A percentile compares a stretch with the other conserved stretches of the same genome.
Evolutionary conservation across 1,140 invertebrate genomes (phyloP).

Genomic region (Bradynema listronoti): DNA sequence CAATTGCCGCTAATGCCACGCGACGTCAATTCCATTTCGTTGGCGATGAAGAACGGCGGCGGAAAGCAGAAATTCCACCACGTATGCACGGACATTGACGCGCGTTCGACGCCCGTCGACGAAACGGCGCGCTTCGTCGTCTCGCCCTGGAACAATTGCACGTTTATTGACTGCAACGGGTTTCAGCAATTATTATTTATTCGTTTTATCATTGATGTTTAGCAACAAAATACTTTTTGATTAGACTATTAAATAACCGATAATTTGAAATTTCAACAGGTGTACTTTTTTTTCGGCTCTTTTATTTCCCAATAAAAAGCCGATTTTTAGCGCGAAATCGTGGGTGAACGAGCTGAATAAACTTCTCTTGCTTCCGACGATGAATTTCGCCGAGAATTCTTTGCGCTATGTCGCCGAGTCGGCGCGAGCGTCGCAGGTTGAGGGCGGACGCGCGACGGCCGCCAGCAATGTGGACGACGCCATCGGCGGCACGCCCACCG

Average conservation of each 20-base stretch:
- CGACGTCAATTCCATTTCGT: slow-evolving; percentile 34
- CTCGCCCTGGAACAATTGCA: slow-evolving; percentile 31
- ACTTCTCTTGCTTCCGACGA: slow-evolving; percentile 13
- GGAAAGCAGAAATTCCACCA: slow-evolving; percentile 43
- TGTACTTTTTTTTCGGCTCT: no score
- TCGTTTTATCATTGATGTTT: no score
- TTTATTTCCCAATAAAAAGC: no score
- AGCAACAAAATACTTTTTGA: not conserved
- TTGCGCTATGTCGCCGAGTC: not conserved
- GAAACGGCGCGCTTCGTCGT: not conserved
- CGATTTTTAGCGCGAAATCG: not conserved
- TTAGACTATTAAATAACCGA: no score
- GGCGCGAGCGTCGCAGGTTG: not conserved
- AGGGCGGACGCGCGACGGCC: not conserved
- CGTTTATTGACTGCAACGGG: slow-evolving; percentile 23
- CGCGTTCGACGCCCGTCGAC: not conserved
- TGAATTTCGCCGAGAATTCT: slow-evolving; percentile 8
- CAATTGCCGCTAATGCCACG: slow-evolving; percentile 40
- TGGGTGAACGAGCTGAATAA: slow-evolving; percentile 25
- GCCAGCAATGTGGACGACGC: no score
- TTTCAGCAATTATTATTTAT: no score
- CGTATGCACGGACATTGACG: slow-evolving; percentile 39
- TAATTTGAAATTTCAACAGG: no score
- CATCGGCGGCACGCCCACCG: not conserved
- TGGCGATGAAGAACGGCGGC: slow-evolving; percentile 27